Conservation (phyloP, 2,888 invertebrate species). For the Pilophorus perplexus region DNA sequence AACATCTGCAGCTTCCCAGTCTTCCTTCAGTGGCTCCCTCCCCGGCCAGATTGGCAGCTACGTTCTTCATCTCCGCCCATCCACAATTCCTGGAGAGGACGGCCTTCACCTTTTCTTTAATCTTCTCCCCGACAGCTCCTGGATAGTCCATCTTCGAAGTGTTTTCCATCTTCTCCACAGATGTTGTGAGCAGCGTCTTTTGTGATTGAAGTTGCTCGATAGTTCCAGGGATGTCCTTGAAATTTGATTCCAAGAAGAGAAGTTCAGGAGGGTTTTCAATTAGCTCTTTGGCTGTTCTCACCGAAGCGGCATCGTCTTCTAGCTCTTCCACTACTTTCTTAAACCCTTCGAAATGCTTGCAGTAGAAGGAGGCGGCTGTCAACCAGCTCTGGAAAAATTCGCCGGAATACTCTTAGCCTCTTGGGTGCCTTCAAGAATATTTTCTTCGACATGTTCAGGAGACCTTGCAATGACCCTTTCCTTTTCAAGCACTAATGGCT, state of each 20-base stretch:
- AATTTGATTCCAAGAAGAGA: neutral
- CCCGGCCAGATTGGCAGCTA: neutral
- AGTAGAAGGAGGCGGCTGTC: too few species aligned
- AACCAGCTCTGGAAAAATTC: too few species aligned
- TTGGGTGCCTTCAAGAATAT: too few species aligned
- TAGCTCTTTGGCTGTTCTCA: too few species aligned
- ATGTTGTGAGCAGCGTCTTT: neutral
- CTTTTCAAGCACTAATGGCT: too few species aligned
- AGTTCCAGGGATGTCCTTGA: too few species aligned
- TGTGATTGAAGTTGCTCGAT: neutral
- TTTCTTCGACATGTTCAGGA: too few species aligned
- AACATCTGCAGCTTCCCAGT: neutral
- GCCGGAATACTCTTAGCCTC: too few species aligned
- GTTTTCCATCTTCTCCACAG: neutral
- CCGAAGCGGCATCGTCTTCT: neutral
- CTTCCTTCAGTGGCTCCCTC: neutral
- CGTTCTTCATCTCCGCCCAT: neutral
- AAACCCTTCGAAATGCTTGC: too few species aligned
- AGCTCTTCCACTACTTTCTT: neutral
- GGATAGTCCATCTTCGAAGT: neutral
- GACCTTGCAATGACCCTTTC: too few species aligned
- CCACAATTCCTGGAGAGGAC: neutral
- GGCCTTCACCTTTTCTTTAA: neutral
- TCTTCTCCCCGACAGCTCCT: too few species aligned
- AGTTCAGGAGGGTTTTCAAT: neutral